Percentiles rank a stretch among this genome's conserved stretches.
phyloP scores from a whole-genome alignment of 1,140 invertebrate species.

The Diachasmimorpha longicaudata region DNA sequence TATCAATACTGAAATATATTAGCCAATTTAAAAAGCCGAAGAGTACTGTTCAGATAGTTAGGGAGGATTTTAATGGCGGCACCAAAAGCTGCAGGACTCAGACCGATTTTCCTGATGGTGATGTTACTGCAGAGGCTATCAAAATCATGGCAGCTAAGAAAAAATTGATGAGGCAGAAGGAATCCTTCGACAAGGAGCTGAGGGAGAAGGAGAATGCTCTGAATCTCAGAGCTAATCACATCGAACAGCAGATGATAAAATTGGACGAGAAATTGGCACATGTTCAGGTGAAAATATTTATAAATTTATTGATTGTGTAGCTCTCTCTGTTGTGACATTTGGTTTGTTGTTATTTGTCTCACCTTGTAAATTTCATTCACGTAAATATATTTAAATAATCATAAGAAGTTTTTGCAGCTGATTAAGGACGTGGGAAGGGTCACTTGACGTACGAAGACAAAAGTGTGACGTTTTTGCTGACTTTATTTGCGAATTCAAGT shows the following conservation, averaged over 20 bases:
- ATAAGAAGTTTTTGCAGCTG: no score
- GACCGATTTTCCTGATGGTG: constrained; percentile 3
- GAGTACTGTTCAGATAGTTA: constrained; percentile 34
- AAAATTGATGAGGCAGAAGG: constrained; percentile 52
- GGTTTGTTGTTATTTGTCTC: no score
- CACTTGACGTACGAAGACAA: no score
- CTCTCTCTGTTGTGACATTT: no score
- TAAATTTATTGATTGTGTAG: no score
- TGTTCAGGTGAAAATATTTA: constrained; percentile 43
- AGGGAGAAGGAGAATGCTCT: constrained; percentile 48
- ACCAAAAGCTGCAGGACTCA: constrained; percentile 21
- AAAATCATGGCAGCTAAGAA: constrained; percentile 41
- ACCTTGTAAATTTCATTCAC: no score
- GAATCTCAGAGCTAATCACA: constrained; percentile 41
- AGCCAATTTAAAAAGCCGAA: constrained; percentile 31
- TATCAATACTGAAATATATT: constrained; percentile 52
- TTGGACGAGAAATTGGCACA: constrained; percentile 52
- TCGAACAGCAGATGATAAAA: constrained; percentile 46
- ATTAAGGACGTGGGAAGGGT: no score
- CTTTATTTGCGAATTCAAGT: no score
- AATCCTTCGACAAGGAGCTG: constrained; percentile 43
- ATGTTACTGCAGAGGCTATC: constrained; percentile 1
- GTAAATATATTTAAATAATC: no score
- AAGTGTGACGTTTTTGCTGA: no score
- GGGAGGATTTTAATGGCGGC: neutral